Evolutionary conservation across 2,888 invertebrate species (phyloP).

Genomic region (Rhopalosiphum nymphaeae): DNA sequence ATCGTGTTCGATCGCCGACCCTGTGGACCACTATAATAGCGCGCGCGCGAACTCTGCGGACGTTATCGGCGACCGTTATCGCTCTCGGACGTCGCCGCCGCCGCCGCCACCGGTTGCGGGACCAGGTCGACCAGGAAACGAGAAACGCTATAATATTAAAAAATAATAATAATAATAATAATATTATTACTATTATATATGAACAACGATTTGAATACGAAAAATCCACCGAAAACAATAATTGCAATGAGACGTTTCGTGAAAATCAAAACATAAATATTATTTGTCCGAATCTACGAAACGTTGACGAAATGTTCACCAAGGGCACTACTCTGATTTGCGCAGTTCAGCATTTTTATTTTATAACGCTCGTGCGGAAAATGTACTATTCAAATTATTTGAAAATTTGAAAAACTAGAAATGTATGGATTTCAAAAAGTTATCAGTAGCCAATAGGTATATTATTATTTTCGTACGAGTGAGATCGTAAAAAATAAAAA

Average conservation of each 20-base stretch:
- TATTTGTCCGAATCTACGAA: neutral
- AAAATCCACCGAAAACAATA: neutral
- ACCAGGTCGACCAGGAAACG: neutral
- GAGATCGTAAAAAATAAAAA: neutral
- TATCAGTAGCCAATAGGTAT: neutral
- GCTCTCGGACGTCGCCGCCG: neutral
- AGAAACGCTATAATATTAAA: neutral
- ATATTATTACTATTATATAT: neutral
- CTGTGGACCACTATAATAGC: slow-evolving; percentile 21
- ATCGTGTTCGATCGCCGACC: slow-evolving; percentile 39
- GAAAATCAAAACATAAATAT: neutral
- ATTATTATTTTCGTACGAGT: neutral
- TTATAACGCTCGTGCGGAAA: neutral
- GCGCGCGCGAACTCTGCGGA: neutral
- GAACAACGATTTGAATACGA: neutral
- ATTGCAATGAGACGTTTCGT: neutral
- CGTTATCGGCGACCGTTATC: neutral
- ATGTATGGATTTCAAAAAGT: neutral
- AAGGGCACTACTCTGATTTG: neutral
- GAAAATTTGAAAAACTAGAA: neutral
- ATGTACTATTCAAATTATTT: neutral
- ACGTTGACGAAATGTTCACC: neutral
- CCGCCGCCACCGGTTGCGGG: neutral
- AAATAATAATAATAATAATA: neutral
- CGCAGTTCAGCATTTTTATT: neutral